These are phyloP conservation scores for Turnix velox DNA, from an alignment of 2,113 vertebrate species.

Conservation along the genomic window DNA sequence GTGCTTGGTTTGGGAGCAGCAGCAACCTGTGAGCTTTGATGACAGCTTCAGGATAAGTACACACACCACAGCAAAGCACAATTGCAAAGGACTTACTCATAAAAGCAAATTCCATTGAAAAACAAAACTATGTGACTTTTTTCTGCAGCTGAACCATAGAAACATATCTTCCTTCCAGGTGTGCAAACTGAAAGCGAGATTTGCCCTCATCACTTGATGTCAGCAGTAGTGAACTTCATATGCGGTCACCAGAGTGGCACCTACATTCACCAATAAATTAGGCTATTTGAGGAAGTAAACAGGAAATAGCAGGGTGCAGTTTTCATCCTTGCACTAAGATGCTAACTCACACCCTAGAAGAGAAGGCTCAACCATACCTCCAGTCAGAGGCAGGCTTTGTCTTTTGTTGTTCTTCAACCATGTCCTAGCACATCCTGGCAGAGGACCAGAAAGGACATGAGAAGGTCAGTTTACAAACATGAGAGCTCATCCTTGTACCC, in stretches of 20 bases:
- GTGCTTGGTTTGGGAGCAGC: neutral
- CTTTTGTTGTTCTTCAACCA: neutral
- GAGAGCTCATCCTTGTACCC: neutral
- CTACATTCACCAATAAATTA: accelerated
- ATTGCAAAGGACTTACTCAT: neutral
- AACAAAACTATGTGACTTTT: neutral
- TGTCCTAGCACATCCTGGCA: neutral
- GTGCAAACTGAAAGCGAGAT: accelerated
- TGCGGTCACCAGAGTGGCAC: accelerated
- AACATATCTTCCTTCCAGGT: neutral
- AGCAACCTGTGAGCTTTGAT: neutral
- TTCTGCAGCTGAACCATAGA: neutral
- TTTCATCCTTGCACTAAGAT: neutral
- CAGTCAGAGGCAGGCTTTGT: neutral
- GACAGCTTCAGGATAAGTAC: neutral
- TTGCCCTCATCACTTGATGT: neutral
- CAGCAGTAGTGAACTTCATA: accelerated
- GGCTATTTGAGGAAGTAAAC: neutral
- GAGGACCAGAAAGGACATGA: neutral
- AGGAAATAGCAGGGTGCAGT: neutral
- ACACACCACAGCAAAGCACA: neutral
- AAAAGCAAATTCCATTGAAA: neutral
- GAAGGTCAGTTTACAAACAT: neutral
- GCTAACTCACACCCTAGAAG: neutral
- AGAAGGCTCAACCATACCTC: neutral